Evolutionary conservation across 2,888 invertebrate species (phyloP), one percentile per base, ranked within the genome.

Genomic region (Adelognathus sp.): DNA sequence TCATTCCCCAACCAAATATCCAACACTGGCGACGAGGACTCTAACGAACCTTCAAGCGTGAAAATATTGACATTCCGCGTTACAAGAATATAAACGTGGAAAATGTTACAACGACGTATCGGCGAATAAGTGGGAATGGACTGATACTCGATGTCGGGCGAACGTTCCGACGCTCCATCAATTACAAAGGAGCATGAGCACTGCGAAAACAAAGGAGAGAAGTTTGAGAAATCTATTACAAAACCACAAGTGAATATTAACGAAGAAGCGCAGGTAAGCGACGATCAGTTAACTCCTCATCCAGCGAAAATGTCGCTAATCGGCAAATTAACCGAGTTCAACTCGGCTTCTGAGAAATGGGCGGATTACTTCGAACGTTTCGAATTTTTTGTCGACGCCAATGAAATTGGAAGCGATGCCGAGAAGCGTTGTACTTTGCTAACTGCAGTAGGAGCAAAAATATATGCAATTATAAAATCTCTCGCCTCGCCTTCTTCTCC

Each of bases 381-480:
- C 56, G 33, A 56, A 33, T 56, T 56, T 33, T 56, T 56, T 18
- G 18, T 33, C 18, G 56, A 56, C 5, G 54, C 54, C 1, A 31
- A 54, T 27, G 31, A 54, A 54, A 54, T 54, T 11, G 31, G 29
- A 14, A 56, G 16, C 3, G 33, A 56, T 27, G 9, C 33, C 1
- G 56, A 33, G 18, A 56, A 56, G 33, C 18, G 56, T 16, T 33
- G 56, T 18, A 56, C 56, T 14, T 33, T 56, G 11, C 33, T 33
- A 33, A 56, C 56, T 7, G 56, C 56, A 3, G 56, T 58, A 7
- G 56, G 56, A 11, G 36, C 56, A 11, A 66, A 46, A 50, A 66
- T 24, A 18, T 66, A 67, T 9, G 36, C 44, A n/a, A 73, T 39
- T 16, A 74, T 74, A 66, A 74, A 74, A 73, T 64, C 56, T 54